Conservation (phyloP, 2,888 invertebrate genomes). For the Tinea pellionella region DNA sequence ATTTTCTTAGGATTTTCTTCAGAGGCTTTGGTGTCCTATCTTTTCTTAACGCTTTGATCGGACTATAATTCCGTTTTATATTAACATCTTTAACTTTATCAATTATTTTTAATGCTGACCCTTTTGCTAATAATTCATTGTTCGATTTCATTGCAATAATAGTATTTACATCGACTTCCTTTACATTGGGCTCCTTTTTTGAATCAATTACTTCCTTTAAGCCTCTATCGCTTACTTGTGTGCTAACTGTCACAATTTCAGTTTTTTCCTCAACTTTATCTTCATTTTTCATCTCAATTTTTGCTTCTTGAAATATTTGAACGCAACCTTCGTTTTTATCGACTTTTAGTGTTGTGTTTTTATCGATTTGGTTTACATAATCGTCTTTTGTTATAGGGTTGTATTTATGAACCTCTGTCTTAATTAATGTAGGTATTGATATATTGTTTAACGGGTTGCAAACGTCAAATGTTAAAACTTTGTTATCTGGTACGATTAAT, state of each 20-base stretch:
- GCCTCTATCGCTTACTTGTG: too few species aligned
- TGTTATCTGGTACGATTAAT: not conserved
- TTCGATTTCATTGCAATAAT: conserved; percentile 40
- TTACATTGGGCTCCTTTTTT: conserved; percentile 20
- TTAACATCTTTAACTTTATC: conserved; percentile 23
- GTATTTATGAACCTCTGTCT: conserved; percentile 32
- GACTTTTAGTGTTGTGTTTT: not conserved
- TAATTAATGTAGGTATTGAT: conserved; percentile 25
- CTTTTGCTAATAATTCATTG: conserved; percentile 34
- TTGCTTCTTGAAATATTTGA: not conserved
- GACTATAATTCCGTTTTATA: conserved; percentile 37
- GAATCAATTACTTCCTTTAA: not conserved
- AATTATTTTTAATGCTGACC: conserved; percentile 45
- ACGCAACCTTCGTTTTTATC: not conserved
- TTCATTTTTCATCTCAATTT: not conserved
- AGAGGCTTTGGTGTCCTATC: conserved; percentile 45
- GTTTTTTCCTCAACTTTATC: not conserved
- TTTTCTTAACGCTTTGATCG: conserved; percentile 16
- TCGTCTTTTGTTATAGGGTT: conserved; percentile 23
- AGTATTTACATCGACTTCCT: conserved; percentile 40
- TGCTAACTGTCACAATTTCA: not conserved
- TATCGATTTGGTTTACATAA: not conserved
- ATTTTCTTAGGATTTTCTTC: conserved; percentile 39
- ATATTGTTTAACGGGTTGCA: conserved; percentile 51
- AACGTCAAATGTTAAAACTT: conserved; percentile 41